phyloP scores from a whole-genome alignment of 2,797 vertebrate genomes.

The Danio aesculapii region DNA sequence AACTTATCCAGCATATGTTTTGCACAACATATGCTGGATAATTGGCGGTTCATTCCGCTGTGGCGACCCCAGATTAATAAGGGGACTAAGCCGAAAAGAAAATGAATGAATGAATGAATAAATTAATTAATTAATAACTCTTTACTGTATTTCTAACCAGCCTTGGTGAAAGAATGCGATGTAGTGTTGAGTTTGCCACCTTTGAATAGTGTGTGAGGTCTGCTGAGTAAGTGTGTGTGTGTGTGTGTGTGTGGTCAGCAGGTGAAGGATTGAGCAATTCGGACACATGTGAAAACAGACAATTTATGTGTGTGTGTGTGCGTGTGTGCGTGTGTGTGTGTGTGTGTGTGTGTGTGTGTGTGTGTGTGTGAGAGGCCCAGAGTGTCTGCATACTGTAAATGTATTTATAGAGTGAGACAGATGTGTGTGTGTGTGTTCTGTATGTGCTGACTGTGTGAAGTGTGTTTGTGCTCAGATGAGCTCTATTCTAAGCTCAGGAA shows the following conservation, averaged over 20 bases:
- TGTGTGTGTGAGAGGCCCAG: not conserved
- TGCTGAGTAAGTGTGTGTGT: constrained; percentile 39
- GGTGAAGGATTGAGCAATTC: constrained; percentile 19
- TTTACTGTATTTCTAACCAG: no score
- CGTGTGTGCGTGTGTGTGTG: no score
- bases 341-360: not conserved
- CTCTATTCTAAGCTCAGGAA: constrained; percentile 53
- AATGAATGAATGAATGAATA: no score
- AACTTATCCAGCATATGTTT: no score
- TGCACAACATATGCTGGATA: no score
- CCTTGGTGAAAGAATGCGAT: not conserved
- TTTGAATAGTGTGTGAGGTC: not conserved
- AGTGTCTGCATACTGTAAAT: constrained; percentile 4
- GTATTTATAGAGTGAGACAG: constrained; percentile 17
- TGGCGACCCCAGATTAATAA: no score
- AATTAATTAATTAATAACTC: no score
- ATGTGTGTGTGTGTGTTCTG: not conserved
- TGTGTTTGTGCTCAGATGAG: constrained; percentile 37
- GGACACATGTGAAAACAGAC: constrained; percentile 18
- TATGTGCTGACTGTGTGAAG: constrained; percentile 38
- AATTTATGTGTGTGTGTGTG: no score
- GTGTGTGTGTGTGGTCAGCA: constrained; percentile 36
- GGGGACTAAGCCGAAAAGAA: no score
- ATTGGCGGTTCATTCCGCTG: no score
- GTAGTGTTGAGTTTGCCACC: no score